A percentile compares a stretch with the other conserved stretches of the same genome.
Conservation (phyloP, 2,113 vertebrate species). For the Otolemur garnettii region DNA sequence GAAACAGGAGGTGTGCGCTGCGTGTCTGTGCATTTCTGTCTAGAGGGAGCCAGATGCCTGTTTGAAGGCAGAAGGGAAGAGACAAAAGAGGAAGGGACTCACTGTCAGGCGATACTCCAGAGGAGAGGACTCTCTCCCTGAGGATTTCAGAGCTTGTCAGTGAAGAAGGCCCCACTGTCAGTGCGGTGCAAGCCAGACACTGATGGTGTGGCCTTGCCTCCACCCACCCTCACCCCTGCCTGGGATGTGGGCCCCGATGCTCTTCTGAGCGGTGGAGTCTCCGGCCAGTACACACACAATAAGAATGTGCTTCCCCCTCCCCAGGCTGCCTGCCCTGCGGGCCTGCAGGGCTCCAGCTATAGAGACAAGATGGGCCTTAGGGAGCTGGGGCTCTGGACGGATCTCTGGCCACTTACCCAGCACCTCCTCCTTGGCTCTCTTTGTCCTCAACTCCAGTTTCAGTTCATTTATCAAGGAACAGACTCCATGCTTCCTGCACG, state of each 20-base stretch:
- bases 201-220: background rate
- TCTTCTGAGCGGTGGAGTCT: no score
- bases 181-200: fast-evolving
- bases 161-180: background rate
- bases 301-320: fast-evolving
- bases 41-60: background rate
- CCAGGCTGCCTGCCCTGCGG: background rate
- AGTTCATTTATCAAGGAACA: no score
- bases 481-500: fast-evolving
- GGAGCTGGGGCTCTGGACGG: background rate
- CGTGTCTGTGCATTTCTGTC: background rate
- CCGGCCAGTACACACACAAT: fast-evolving
- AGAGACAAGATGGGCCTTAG: background rate
- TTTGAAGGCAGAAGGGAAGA: background rate
- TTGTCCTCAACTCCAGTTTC: background rate
- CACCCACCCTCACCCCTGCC: background rate
- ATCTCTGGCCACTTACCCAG: background rate
- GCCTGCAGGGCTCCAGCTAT: background rate
- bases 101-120: fast-evolving
- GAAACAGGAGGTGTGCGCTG: background rate
- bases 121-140: fast-evolving
- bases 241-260: fast-evolving
- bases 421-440: background rate
- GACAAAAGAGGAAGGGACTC: background rate
- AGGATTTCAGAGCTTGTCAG: background rate